Evolutionary conservation across 2,888 invertebrate species (phyloP).

Genomic region (Stegophylla sp.): DNA sequence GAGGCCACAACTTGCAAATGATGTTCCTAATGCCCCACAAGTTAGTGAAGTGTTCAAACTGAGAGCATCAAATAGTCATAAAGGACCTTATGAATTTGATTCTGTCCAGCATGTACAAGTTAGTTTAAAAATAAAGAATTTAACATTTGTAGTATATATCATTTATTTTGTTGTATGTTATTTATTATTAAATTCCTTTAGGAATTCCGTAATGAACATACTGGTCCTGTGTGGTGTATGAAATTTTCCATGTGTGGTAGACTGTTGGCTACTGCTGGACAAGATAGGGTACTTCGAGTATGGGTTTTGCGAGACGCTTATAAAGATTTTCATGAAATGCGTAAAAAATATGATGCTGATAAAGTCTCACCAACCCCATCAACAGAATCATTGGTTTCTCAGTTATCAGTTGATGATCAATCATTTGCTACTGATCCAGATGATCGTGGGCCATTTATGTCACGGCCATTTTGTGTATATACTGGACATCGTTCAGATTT

Average conservation of each 20-base stretch:
- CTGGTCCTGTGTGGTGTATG: constrained; percentile 98
- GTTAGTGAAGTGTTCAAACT: constrained; percentile 71
- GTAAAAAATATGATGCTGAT: constrained; percentile 91
- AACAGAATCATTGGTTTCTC: constrained; percentile 86
- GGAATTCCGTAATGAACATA: constrained; percentile 69
- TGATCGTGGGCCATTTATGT: constrained; percentile 77
- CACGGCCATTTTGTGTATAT: constrained; percentile 90
- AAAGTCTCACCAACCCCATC: constrained; percentile 92
- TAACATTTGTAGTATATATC: not conserved
- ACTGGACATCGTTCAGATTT: constrained; percentile 95
- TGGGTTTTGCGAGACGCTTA: constrained; percentile 93
- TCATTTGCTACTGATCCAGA: constrained; percentile 66
- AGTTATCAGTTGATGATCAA: constrained; percentile 74
- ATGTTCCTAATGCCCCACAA: constrained; percentile 56
- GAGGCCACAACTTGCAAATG: constrained; percentile 44
- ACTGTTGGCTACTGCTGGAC: constrained; percentile 94
- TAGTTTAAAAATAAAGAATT: constrained; percentile 12
- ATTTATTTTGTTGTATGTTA: too few relatives aligned
- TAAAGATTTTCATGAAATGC: constrained; percentile 91
- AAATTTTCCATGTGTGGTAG: constrained; percentile 96
- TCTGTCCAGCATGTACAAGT: constrained; percentile 89
- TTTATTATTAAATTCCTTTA: too few relatives aligned
- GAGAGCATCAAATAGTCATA: constrained; percentile 93
- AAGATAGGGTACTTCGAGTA: constrained; percentile 90
- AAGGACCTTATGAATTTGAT: constrained; percentile 96